These are phyloP conservation scores for Hexactinellida sp. DNA, from an alignment of 37 sponge, comb jelly and placozoan species.

Conservation along the genomic window DNA sequence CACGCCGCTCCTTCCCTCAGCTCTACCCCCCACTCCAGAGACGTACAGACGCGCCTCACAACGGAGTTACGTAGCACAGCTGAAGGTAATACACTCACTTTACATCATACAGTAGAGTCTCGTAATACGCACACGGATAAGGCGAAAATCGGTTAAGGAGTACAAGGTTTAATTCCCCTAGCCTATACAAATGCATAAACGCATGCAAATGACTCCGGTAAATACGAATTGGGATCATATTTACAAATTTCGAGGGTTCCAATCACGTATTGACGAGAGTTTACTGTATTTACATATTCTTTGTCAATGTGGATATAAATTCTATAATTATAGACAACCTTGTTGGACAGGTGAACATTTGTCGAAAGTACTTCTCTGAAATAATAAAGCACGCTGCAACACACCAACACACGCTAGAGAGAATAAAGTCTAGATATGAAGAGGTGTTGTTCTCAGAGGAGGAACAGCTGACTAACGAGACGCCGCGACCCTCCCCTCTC, in stretches of 20 bases:
- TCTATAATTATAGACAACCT: background rate
- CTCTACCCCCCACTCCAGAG: background rate
- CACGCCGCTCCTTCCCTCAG: background rate
- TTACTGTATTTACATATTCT: no score
- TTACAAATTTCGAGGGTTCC: no score
- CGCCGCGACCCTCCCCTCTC: background rate
- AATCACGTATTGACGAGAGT: no score
- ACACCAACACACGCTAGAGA: background rate
- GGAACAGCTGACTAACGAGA: background rate
- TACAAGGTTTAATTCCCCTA: no score
- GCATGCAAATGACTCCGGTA: no score
- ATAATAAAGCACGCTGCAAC: background rate
- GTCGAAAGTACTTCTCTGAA: background rate
- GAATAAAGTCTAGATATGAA: background rate
- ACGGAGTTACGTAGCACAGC: background rate
- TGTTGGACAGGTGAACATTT: background rate
- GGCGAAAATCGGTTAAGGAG: no score
- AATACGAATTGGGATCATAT: no score
- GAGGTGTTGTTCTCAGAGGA: background rate
- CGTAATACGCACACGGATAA: no score
- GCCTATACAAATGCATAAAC: no score
- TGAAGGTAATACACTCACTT: background rate
- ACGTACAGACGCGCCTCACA: background rate
- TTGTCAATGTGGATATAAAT: no score
- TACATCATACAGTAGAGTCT: no score